Evolutionary conservation across 53 echinoderm and acorn worm genomes (phyloP).

Genomic region (Actinopyga echinites): DNA sequence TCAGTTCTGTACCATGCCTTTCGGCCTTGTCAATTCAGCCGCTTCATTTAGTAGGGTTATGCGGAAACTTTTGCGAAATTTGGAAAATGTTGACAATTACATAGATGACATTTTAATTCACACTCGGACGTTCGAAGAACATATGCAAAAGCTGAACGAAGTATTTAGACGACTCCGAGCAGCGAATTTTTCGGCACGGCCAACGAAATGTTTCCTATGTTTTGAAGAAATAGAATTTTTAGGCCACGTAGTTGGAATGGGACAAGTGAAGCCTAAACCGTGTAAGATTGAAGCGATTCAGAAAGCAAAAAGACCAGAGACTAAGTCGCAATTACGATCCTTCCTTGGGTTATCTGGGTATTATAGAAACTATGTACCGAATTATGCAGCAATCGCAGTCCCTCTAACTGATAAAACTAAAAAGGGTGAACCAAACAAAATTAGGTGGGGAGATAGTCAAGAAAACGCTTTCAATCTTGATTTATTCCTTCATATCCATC

Average conservation of each 20-base stretch:
- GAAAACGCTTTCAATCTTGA: background rate
- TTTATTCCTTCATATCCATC: too few species aligned
- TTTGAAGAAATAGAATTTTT: background rate
- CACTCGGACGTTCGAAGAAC: too few species aligned
- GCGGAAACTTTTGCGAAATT: too few species aligned
- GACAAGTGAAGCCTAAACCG: background rate
- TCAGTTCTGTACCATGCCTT: constrained; percentile 50
- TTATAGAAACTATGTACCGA: background rate
- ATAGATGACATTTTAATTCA: too few species aligned
- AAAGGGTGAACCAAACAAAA: background rate
- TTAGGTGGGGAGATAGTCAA: background rate
- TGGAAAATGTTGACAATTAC: too few species aligned
- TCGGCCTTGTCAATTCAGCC: constrained; percentile 31
- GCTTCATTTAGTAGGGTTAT: too few species aligned
- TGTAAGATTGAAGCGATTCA: background rate
- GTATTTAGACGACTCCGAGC: background rate
- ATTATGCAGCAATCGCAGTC: background rate
- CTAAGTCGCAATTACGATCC: background rate
- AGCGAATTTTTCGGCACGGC: background rate
- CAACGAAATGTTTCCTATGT: background rate
- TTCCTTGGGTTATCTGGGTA: background rate
- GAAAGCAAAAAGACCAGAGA: background rate
- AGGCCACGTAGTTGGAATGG: background rate
- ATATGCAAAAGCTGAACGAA: background rate
- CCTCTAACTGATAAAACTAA: background rate